Percentiles rank a stretch among this genome's conserved stretches.
These are phyloP conservation scores for Pipistrellus kuhlii DNA, from an alignment of 2,797 vertebrate genomes.

Conservation along the genomic window DNA sequence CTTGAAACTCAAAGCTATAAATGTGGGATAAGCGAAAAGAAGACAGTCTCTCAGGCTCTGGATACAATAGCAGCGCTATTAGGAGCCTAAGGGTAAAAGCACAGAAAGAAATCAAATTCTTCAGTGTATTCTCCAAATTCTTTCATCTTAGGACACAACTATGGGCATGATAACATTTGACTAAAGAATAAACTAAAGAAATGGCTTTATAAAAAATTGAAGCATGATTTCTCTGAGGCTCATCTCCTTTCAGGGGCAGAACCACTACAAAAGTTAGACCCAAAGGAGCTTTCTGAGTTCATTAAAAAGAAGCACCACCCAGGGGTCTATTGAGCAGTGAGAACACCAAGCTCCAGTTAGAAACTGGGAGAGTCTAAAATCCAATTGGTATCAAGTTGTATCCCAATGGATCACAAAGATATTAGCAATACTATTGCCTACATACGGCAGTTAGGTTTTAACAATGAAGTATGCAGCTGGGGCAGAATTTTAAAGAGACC, in stretches of 20 bases:
- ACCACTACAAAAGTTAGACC: not conserved
- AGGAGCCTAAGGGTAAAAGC: not conserved
- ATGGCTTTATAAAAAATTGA: not conserved
- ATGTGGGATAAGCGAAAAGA: not conserved
- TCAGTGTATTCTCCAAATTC: not conserved
- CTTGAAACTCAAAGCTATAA: not conserved
- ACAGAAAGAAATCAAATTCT: not conserved
- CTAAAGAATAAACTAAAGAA: slow-evolving; percentile 11
- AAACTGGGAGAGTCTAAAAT: not conserved
- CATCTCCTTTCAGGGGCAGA: not conserved
- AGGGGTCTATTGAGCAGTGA: not conserved
- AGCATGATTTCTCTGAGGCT: slow-evolving; percentile 27
- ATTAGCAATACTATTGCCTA: not conserved
- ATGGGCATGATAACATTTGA: not conserved
- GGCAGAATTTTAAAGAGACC: not conserved
- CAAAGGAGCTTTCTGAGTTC: not conserved
- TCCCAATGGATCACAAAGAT: not conserved
- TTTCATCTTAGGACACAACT: not conserved
- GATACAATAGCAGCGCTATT: not conserved
- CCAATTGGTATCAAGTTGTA: not conserved
- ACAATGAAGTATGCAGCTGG: not conserved
- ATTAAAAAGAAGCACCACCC: not conserved
- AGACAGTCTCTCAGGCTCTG: not conserved
- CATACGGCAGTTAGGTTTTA: not conserved
- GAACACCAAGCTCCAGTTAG: not conserved